Evolutionary conservation across 2,888 invertebrate species (phyloP), one percentile per base, ranked within the genome.

Genomic region (Griposia aprilina): DNA sequence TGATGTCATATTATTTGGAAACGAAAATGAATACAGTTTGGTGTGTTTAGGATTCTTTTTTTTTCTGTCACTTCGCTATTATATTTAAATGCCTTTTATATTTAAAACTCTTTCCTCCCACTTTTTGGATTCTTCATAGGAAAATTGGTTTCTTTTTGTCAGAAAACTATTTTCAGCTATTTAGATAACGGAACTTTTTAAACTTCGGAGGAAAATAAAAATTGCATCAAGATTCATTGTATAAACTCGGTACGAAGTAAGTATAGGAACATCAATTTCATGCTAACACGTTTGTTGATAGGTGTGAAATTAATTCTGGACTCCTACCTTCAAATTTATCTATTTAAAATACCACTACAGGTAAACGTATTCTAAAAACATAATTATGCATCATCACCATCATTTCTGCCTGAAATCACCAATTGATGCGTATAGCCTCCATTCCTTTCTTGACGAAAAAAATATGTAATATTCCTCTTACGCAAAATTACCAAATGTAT

Each of bases 221-320:
- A 62, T 55, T 52, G 11, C 59, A n/a, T 26, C n/a, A 23, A 48
- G 15, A n/a, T 15, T 36, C 30, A 52, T n/a, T 66, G 23, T 82
- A 48, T 4, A 20, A 23, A 57, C 20, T 41, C 48, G 30, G 26
- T 74, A 57, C 20, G 20, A 36, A 52, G 26, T 50, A 57, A 50
- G 20, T 55, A n/a, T 48, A 67, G 23, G 7, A 36, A 65, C 23
- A 79, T 66, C n/a, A 67, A 83, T 80, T 83, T 78, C 83, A 66
- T n/a, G 52, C 45, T 60, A 17, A 77, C 59, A 20, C 11, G 26
- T 5, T 45, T 20, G 20, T 17, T 82, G 77, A 82, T 66, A 67
- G 36, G 78, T 67, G 66, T 83, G 60, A 83, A 78, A 83, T 83
- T 67, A 83, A 55, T 67, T 50, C 60, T 55, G 48, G 36, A 55